Conservation (phyloP, 2,113 vertebrate genomes). For the Eudorcas thomsonii region DNA sequence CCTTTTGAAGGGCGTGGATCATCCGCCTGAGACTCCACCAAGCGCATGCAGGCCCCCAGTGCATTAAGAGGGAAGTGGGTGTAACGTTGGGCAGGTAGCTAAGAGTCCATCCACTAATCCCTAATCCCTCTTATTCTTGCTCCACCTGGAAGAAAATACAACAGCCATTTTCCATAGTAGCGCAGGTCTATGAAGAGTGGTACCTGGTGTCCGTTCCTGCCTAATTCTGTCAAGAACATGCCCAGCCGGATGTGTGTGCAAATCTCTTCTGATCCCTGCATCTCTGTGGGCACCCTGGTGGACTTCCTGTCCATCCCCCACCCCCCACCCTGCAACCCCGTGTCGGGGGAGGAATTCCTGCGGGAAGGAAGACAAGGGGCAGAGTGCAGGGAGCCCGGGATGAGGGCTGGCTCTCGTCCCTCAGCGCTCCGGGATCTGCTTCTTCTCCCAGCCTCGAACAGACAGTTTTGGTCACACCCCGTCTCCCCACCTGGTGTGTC, state of each 20-base stretch:
- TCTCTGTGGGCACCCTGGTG: rapidly evolving
- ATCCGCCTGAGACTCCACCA: rapidly evolving
- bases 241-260: background rate
- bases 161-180: rapidly evolving
- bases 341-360: background rate
- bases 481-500: background rate
- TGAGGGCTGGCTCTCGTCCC: background rate
- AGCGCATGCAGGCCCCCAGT: rapidly evolving
- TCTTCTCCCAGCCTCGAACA: background rate
- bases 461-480: rapidly evolving
- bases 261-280: background rate
- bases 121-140: background rate
- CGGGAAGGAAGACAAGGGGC: background rate
- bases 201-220: background rate
- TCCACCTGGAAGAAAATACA: background rate
- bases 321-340: rapidly evolving
- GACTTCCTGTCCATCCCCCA: background rate
- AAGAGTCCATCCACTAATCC: background rate
- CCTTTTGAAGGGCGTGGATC: background rate
- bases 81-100: background rate
- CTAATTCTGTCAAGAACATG: background rate
- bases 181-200: background rate
- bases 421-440: rapidly evolving
- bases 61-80: background rate
- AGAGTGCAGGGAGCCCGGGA: rapidly evolving